Base-by-base conservation (phyloP, 1,140 invertebrate genomes). In the Brachionus paranguensis region DNA sequence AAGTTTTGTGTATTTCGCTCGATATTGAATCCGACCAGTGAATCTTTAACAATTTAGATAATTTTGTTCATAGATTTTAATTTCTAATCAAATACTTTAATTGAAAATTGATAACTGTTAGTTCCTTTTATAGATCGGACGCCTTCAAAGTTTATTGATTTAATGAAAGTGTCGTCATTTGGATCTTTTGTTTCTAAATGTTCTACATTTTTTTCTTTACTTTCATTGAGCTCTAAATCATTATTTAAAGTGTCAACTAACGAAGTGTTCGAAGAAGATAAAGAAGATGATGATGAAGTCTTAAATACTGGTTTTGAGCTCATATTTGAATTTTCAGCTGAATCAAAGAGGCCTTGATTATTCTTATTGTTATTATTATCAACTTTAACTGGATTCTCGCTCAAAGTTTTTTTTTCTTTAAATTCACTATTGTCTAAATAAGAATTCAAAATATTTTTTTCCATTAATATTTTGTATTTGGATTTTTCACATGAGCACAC, bases 1-100 rank as follows among this genome's bases (percentile, higher is more conserved):
- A 86, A 1, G 86, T 87, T 84, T 87, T 87, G 72, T 84, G 85
- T n/a, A 87, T 85, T 86, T 88, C 86, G 65, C 85, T 87, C 17
- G 85, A 72, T 50, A 86, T 86, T 45, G 84, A 85, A 85, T 86
- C 86, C 50, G 86, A 86, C 87, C 87, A 88, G 24, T 85, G 85
- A 81, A 88, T 86, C 87, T 88, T 41, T 43, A 27, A 37, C 17
- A 20, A 27, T 64, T 33, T 27, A 6, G 14, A 17, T 55, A 14
- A 29, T 43, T n/a, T 41, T 24, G 50, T 37, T 65, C 0, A 76
- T 85, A 81, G 20, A 55, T 17, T 37, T 37, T 37, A 37, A 37
- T 37, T 37, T 37, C 33, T 37, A 37, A 7, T 37, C 33, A 37
- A 83, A 64, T 53, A 85, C 78, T 17, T 81, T 84, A 10, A 84